Evolutionary conservation across 2,888 invertebrate species (phyloP), one percentile per base, ranked within the genome.

Genomic region (Mythimna impura): DNA sequence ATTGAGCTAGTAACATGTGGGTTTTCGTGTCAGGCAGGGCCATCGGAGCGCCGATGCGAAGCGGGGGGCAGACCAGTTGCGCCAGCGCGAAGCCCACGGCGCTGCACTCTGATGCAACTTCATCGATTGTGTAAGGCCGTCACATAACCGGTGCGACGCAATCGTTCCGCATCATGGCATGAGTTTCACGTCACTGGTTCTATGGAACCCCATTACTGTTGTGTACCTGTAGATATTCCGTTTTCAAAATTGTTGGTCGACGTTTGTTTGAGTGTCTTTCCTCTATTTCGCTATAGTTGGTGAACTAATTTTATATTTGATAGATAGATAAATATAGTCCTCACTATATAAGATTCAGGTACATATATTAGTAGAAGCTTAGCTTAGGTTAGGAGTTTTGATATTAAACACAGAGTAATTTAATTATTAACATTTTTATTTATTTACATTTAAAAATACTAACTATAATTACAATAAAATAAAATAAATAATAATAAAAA

Each of bases 1-100:
- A 81, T 70, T 71, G 69, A 72, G 85, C 86, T 70, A 79, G 86
- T 87, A 91, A 91, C 90, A 93, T 93, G 91, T 93, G 87, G 93
- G 95, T 95, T 94, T 93, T 90, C 87, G 91, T 94, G 95, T 93
- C 94, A 93, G 83, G 82, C 88, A 87, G 83, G 83, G 79, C 88
- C 76, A 69, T 47, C 17, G 52, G 36, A 47, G 62, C 40, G 76
- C 73, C 82, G 83, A 86, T 80, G 74, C 66, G 73, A 86, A 50
- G 68, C 73, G 66, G 30, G 69, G 55, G 25, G 86, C 82, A 73
- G 72, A 55, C 64, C 61, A 34, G 91, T 87, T 89, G 89, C 89
- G 90, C 88, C 87, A 89, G 83, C 77, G 77, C 77, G 77, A 43
- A 34, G 67, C 70, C 81, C 77, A 83, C 86, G 73, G 73, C 85